phyloP scores from a whole-genome alignment of 2,113 vertebrate genomes.

The Stercorarius parasiticus region DNA sequence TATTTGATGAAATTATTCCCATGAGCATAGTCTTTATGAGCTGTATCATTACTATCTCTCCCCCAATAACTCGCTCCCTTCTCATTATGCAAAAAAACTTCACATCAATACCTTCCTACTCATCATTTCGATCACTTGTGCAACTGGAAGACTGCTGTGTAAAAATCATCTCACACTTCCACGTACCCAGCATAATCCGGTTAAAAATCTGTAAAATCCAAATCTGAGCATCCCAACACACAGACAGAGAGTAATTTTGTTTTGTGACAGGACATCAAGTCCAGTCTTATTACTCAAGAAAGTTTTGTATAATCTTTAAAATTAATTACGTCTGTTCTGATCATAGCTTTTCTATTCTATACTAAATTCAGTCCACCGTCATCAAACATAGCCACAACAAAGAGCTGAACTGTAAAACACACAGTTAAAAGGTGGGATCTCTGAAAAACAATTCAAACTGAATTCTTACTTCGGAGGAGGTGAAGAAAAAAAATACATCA shows the following conservation, averaged over 20 bases:
- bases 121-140: not conserved
- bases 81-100: not conserved
- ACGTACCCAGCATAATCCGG: not conserved
- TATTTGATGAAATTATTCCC: slow-evolving; percentile 35
- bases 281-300: not conserved
- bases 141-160: not conserved
- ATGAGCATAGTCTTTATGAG: not conserved
- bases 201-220: not conserved
- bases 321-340: not conserved
- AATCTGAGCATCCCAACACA: not conserved
- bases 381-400: not conserved
- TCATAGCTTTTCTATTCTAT: not conserved
- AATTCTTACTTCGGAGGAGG: not conserved
- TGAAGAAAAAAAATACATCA: not conserved
- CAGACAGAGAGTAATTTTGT: not conserved
- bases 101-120: not conserved
- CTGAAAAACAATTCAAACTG: not conserved
- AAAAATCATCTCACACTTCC: not conserved
- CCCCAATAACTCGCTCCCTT: not conserved
- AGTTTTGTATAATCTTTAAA: not conserved
- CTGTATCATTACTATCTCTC: not conserved
- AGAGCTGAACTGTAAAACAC: not conserved
- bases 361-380: not conserved
- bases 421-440: not conserved
- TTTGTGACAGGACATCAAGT: not conserved